These are phyloP conservation scores for Manis javanica DNA, from an alignment of 2,797 vertebrate species.

Conservation along the genomic window DNA sequence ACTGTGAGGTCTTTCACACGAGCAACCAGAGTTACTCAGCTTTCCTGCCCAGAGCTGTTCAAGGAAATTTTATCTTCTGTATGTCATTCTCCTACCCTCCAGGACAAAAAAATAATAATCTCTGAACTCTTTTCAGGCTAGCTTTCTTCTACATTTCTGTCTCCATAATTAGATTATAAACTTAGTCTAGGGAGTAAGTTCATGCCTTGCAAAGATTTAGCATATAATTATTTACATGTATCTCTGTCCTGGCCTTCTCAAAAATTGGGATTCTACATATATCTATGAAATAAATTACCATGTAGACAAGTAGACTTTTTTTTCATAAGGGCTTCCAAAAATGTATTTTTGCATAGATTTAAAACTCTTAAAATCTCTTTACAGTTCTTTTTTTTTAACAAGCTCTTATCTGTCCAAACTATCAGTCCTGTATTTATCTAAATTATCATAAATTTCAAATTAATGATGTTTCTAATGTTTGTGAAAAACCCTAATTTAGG, in stretches of 20 bases:
- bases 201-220: slow-evolving; percentile 1
- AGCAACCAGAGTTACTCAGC: neutral
- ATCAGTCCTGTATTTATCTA: neutral
- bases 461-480: neutral
- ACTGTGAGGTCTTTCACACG: neutral
- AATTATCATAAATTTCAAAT: slow-evolving; percentile 53
- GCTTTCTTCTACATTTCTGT: slow-evolving; percentile 1
- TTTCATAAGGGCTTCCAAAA: neutral
- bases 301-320: neutral
- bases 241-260: neutral
- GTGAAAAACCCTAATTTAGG: slow-evolving; percentile 1
- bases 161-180: slow-evolving; percentile 19
- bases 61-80: neutral
- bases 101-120: neutral
- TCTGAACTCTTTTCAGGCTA: neutral
- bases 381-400: neutral
- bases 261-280: neutral
- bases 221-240: neutral
- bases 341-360: slow-evolving; percentile 15
- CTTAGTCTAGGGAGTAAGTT: neutral
- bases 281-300: slow-evolving; percentile 39
- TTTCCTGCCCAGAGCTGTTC: neutral
- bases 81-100: neutral
- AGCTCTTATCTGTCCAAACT: slow-evolving; percentile 8
- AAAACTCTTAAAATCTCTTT: slow-evolving; percentile 15